A percentile compares a stretch with the other conserved stretches of the same genome.
These are phyloP conservation scores for Leptonema lineaticorne DNA, from an alignment of 1,140 invertebrate genomes.

Conservation along the genomic window DNA sequence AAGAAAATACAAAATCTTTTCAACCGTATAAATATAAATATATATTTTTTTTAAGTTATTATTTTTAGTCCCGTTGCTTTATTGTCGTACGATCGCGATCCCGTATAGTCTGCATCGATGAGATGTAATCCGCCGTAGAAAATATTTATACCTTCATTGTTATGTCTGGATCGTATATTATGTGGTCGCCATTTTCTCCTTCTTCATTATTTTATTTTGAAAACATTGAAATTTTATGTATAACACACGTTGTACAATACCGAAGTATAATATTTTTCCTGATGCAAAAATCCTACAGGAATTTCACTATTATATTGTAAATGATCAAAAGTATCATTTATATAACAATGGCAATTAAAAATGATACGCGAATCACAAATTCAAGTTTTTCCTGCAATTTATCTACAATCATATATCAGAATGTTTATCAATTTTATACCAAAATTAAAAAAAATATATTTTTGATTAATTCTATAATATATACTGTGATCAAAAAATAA, in stretches of 20 bases:
- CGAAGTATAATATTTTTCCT: background rate
- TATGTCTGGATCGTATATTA: conserved; percentile 11
- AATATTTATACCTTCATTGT: conserved; percentile 15
- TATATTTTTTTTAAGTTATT: background rate
- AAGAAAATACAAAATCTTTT: background rate
- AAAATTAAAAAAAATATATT: no score
- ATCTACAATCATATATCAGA: no score
- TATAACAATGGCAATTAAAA: no score
- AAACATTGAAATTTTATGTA: conserved; percentile 5
- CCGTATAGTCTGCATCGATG: conserved; percentile 1
- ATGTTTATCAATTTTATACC: no score
- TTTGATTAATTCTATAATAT: no score
- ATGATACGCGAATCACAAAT: no score
- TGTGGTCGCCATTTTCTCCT: background rate
- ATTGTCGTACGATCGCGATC: conserved; percentile 9
- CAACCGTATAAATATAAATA: background rate
- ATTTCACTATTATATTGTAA: no score
- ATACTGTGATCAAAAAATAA: no score
- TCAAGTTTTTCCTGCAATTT: no score
- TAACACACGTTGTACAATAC: background rate
- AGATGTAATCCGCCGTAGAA: conserved; percentile 13
- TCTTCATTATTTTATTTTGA: background rate
- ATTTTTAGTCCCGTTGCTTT: no score
- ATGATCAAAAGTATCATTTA: no score
- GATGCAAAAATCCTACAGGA: no score